These are phyloP conservation scores for Norana najaformis DNA, from an alignment of 2,888 invertebrate genomes.

Conservation along the genomic window DNA sequence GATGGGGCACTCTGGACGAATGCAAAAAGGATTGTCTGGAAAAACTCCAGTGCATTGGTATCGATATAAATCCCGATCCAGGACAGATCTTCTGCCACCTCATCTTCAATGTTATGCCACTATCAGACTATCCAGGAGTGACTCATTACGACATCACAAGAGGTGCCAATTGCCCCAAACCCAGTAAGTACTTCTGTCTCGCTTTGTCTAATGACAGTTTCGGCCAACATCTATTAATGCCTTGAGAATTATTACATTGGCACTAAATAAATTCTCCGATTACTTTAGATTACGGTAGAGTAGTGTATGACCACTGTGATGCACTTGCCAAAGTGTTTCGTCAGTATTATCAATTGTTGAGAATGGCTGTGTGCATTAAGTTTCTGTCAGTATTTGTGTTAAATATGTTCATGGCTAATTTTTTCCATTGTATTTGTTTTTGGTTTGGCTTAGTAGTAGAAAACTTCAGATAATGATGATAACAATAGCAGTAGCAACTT, in stretches of 20 bases:
- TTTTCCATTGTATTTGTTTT: not conserved
- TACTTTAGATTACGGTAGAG: not conserved
- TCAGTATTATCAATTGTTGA: not conserved
- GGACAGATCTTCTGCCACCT: conserved; percentile 32
- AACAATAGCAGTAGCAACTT: not conserved
- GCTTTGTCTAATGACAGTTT: not conserved
- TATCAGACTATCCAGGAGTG: conserved; percentile 25
- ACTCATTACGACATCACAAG: conserved; percentile 34
- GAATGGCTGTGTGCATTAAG: not conserved
- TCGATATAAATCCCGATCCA: conserved; percentile 33
- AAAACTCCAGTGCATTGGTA: conserved; percentile 28
- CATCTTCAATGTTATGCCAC: conserved; percentile 16
- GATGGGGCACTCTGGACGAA: conserved; percentile 23
- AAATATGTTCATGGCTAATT: not conserved
- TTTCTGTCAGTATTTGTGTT: conserved; percentile 13
- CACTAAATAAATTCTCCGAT: not conserved
- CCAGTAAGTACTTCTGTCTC: not conserved
- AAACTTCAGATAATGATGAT: not conserved
- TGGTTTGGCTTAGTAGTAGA: not conserved
- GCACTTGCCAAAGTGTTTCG: not conserved
- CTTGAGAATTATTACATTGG: not conserved
- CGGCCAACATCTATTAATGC: not conserved
- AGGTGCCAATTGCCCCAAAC: conserved; percentile 25
- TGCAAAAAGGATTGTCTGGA: conserved; percentile 30
- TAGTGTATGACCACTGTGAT: not conserved